Percentiles rank a stretch among this genome's conserved stretches.
Evolutionary conservation across 2,888 invertebrate genomes (phyloP).

Genomic region (Timema cristinae): DNA sequence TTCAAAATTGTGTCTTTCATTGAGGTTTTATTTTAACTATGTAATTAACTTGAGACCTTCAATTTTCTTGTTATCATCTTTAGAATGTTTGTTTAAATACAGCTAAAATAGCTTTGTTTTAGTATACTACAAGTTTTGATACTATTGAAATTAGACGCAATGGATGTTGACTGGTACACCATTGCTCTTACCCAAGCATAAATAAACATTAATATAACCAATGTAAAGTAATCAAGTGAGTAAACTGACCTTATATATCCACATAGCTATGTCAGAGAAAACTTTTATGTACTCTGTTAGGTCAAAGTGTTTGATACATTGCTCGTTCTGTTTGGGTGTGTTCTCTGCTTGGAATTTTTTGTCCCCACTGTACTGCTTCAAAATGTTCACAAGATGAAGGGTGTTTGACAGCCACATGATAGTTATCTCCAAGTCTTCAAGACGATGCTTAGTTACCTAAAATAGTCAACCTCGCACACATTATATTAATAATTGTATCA

Average conservation of each 20-base stretch:
- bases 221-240: not conserved
- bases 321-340: constrained; percentile 87
- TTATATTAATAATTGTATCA: too few species aligned
- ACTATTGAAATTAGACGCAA: too few species aligned
- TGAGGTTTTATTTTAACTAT: too few species aligned
- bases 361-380: constrained; percentile 96
- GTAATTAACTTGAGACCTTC: too few species aligned
- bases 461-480: constrained; percentile 26
- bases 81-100: too few species aligned
- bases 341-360: constrained; percentile 79
- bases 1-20: too few species aligned
- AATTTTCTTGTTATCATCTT: too few species aligned
- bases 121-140: too few species aligned
- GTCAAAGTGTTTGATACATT: constrained; percentile 89
- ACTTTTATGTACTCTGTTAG: constrained; percentile 86
- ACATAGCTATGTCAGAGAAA: constrained; percentile 74
- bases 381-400: constrained; percentile 76
- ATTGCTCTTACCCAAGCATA: too few species aligned
- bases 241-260: constrained; percentile 70
- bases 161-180: too few species aligned
- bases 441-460: constrained; percentile 62
- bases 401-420: constrained; percentile 83
- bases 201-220: too few species aligned
- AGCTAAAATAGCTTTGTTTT: too few species aligned
- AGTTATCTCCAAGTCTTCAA: constrained; percentile 75